phyloP scores from a whole-genome alignment of 2,113 vertebrate species.

The Neomonachus schauinslandi region DNA sequence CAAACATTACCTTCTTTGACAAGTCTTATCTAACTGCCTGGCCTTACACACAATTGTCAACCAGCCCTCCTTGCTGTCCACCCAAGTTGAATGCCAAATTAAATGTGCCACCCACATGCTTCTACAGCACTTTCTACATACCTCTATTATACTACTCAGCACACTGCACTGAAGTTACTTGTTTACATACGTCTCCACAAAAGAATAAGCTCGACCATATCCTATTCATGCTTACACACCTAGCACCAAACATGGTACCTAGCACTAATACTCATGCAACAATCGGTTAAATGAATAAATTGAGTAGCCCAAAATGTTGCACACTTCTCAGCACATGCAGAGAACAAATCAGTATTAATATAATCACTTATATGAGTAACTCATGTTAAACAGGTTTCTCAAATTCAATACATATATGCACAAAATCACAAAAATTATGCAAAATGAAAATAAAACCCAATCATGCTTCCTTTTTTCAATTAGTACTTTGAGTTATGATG shows the following conservation, averaged over 20 bases:
- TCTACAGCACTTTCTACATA: not conserved
- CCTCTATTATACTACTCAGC: not conserved
- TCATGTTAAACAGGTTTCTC: not conserved
- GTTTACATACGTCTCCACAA: not conserved
- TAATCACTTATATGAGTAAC: not conserved
- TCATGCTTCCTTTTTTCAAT: not conserved
- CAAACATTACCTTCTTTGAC: not conserved
- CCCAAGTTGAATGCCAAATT: not conserved
- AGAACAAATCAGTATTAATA: not conserved
- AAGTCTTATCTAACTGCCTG: not conserved
- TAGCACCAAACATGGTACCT: not conserved
- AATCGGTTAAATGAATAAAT: not conserved
- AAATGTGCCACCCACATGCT: not conserved
- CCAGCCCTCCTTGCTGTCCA: not conserved
- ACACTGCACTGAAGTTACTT: not conserved
- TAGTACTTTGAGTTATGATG: constrained; percentile 11
- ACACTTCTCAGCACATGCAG: not conserved
- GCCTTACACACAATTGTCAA: not conserved
- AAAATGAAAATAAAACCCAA: constrained; percentile 26
- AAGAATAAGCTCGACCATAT: not conserved
- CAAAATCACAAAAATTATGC: not conserved
- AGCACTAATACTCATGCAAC: not conserved
- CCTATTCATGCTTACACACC: not conserved
- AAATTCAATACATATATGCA: not conserved
- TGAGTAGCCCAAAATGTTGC: not conserved